Evolutionary conservation across 1,140 invertebrate genomes (phyloP).

Genomic region (Centruroides vittatus): DNA sequence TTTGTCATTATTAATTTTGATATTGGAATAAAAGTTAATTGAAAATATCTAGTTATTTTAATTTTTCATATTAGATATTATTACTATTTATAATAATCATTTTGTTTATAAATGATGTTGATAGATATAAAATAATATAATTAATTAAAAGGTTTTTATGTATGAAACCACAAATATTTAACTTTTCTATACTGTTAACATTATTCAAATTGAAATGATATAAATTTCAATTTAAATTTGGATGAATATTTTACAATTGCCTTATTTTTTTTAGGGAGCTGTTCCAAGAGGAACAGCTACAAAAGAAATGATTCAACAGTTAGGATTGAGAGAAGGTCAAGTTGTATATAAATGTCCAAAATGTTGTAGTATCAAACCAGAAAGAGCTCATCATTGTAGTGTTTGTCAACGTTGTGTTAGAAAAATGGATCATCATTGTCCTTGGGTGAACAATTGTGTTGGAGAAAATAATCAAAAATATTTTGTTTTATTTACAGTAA

Average conservation of each 20-base stretch:
- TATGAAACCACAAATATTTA: no score
- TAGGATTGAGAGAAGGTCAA: slow-evolving; percentile 86
- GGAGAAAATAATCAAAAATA: slow-evolving; percentile 99
- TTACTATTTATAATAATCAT: no score
- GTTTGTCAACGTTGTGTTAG: slow-evolving; percentile 90
- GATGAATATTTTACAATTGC: not conserved
- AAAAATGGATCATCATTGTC: slow-evolving; percentile 94
- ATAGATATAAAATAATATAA: no score
- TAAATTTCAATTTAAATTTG: no score
- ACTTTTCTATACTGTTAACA: no score
- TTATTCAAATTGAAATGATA: no score
- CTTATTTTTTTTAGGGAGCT: slow-evolving; percentile 55
- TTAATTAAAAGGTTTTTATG: no score
- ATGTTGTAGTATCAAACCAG: slow-evolving; percentile 97
- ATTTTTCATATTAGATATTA: no score
- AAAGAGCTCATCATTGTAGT: slow-evolving; percentile 96
- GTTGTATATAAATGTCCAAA: slow-evolving; percentile 96
- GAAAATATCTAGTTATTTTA: no score
- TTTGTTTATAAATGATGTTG: no score
- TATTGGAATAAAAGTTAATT: no score
- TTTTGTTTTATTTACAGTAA: slow-evolving; percentile 97
- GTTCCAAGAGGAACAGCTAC: slow-evolving; percentile 98
- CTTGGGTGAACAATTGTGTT: slow-evolving; percentile 99
- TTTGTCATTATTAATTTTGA: no score
- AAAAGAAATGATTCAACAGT: slow-evolving; percentile 90